phyloP scores from a whole-genome alignment of 2,888 invertebrate genomes.

The Drosophila nr. perissopoda region DNA sequence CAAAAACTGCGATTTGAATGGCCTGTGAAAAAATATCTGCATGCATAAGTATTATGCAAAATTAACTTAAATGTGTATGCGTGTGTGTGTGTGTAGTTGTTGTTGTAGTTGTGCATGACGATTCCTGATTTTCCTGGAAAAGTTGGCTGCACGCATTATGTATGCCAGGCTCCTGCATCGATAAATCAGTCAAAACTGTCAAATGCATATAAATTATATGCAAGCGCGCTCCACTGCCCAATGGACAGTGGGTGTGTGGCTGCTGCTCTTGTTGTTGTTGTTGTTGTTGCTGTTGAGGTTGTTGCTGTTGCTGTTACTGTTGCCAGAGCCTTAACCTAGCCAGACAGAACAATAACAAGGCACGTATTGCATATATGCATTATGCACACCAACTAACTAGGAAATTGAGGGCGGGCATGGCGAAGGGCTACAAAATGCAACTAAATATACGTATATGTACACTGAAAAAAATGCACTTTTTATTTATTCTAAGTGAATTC shows the following conservation, averaged over 20 bases:
- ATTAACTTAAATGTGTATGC: constrained; percentile 48
- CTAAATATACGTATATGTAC: not conserved
- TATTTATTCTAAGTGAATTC: not conserved
- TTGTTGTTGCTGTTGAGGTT: constrained; percentile 3
- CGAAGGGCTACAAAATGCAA: not conserved
- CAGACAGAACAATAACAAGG: constrained; percentile 77
- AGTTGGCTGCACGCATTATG: constrained; percentile 73
- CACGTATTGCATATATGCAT: constrained; percentile 80
- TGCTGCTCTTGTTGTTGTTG: constrained; percentile 11
- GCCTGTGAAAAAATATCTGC: constrained; percentile 41
- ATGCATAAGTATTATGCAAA: constrained; percentile 63
- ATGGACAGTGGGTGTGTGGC: constrained; percentile 51
- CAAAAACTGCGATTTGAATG: constrained; percentile 32
- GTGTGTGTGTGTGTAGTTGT: constrained; percentile 17
- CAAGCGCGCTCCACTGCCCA: constrained; percentile 69
- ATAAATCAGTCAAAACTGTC: constrained; percentile 81
- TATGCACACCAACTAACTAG: constrained; percentile 50
- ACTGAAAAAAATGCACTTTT: not conserved
- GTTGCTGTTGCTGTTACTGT: not conserved
- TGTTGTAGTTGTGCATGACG: constrained; percentile 61
- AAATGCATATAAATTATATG: constrained; percentile 82
- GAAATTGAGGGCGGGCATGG: not conserved
- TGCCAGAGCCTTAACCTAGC: constrained; percentile 29
- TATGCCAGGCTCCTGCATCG: constrained; percentile 80
- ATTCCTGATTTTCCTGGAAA: constrained; percentile 78